A percentile compares a stretch with the other conserved stretches of the same genome.
Evolutionary conservation across 2,888 invertebrate genomes (phyloP).

Genomic region (Cynaeus angustus): DNA sequence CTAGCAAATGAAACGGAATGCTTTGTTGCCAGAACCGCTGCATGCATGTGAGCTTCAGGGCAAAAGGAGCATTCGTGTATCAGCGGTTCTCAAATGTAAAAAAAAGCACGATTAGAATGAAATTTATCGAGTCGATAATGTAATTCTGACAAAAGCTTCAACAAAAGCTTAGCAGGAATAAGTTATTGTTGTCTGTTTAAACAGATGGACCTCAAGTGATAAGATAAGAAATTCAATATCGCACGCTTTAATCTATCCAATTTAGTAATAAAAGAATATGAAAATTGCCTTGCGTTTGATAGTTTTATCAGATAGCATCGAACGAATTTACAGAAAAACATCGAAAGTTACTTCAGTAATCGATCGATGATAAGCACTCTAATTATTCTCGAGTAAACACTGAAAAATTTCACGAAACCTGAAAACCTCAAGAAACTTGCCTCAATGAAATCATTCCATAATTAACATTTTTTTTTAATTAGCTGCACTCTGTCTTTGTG

Average conservation of each 20-base stretch:
- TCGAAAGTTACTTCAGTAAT: slow-evolving; percentile 36
- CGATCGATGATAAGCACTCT: slow-evolving; percentile 44
- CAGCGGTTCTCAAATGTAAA: slow-evolving; percentile 22
- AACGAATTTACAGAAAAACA: slow-evolving; percentile 41
- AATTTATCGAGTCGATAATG: slow-evolving; percentile 32
- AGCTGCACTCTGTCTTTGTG: slow-evolving; percentile 53
- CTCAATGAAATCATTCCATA: slow-evolving; percentile 37
- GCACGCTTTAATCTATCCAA: slow-evolving; percentile 60
- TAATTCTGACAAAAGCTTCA: slow-evolving; percentile 44
- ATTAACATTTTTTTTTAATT: slow-evolving; percentile 52
- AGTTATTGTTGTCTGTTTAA: slow-evolving; percentile 60
- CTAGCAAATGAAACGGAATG: slow-evolving; percentile 66
- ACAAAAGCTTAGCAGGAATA: slow-evolving; percentile 49
- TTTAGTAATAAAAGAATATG: slow-evolving; percentile 64
- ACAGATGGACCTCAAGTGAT: slow-evolving; percentile 63
- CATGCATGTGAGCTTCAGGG: slow-evolving; percentile 47
- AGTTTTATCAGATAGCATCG: slow-evolving; percentile 57
- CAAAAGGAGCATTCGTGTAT: slow-evolving; percentile 48
- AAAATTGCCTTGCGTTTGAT: slow-evolving; percentile 58
- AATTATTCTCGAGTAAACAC: slow-evolving; percentile 41
- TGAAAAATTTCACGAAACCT: slow-evolving; percentile 30
- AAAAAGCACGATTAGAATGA: slow-evolving; percentile 24
- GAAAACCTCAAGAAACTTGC: slow-evolving; percentile 34
- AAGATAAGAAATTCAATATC: slow-evolving; percentile 65
- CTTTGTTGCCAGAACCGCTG: slow-evolving; percentile 63